Conservation (phyloP, 2,797 vertebrate species). For the Xiphorhynchus erythropygius region DNA sequence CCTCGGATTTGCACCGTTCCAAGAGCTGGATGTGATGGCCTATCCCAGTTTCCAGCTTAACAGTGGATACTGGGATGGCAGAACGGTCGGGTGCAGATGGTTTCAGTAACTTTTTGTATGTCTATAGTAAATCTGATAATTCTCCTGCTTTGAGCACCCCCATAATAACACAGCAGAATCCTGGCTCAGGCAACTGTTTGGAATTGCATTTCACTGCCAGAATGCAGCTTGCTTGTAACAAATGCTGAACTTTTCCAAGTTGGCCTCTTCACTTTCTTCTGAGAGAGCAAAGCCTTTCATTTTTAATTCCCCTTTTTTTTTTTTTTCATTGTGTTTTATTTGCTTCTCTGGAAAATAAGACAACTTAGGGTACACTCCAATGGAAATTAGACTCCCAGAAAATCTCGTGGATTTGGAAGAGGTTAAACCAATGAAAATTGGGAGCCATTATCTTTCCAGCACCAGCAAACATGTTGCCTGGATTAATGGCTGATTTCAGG, state of each 20-base stretch:
- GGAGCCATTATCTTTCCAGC: slow-evolving; percentile 63
- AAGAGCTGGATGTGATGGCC: not conserved
- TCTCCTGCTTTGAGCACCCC: not conserved
- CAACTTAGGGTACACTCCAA: slow-evolving; percentile 13
- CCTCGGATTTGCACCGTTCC: not conserved
- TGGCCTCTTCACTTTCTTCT: not conserved
- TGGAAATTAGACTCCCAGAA: slow-evolving; percentile 19
- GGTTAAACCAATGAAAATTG: slow-evolving; percentile 61
- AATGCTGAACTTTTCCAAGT: slow-evolving; percentile 14
- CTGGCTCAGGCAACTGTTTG: not conserved
- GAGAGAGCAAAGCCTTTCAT: not conserved
- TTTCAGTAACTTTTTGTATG: not conserved
- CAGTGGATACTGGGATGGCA: not conserved
- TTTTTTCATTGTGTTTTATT: slow-evolving; percentile 13
- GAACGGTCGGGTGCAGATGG: not conserved
- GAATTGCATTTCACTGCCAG: not conserved
- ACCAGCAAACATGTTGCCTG: slow-evolving; percentile 49
- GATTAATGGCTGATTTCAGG: slow-evolving; percentile 65
- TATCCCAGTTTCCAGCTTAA: not conserved
- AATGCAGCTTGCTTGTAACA: not conserved
- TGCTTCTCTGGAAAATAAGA: slow-evolving; percentile 44
- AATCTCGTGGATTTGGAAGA: slow-evolving; percentile 51
- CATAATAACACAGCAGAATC: not conserved
- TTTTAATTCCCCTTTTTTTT: slow-evolving; percentile 3
- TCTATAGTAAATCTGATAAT: not conserved